Conservation (phyloP, 2,888 invertebrate species). For the Drosophila maculinotata region DNA sequence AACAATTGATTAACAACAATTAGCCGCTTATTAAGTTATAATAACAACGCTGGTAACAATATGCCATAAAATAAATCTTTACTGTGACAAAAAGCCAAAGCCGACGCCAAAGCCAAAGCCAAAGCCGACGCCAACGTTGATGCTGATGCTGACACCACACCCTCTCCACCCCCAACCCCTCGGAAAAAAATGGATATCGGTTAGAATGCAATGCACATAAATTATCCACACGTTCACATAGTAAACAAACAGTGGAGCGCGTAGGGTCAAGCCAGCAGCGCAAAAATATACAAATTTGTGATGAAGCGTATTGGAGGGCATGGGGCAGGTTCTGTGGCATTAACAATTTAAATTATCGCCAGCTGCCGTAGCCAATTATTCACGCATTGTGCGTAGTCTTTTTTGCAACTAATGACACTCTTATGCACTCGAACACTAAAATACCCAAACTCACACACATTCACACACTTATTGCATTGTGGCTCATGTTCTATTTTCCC, state of each 20-base stretch:
- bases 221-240: conserved; percentile 47
- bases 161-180: conserved; percentile 15
- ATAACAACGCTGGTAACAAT: conserved; percentile 67
- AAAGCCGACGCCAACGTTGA: conserved; percentile 3
- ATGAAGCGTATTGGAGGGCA: conserved; percentile 28
- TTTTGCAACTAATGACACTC: conserved; percentile 55
- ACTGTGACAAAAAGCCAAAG: conserved; percentile 48
- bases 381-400: conserved; percentile 64
- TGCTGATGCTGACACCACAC: conserved; percentile 5
- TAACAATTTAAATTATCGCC: conserved; percentile 71
- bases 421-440: conserved; percentile 26
- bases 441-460: conserved; percentile 10
- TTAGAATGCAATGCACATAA: conserved; percentile 65
- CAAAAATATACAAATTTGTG: conserved; percentile 41
- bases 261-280: conserved; percentile 28
- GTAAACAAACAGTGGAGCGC: neutral
- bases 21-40: conserved; percentile 82
- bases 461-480: conserved; percentile 6
- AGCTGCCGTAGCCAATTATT: conserved; percentile 72
- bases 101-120: conserved; percentile 14
- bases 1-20: conserved; percentile 84
- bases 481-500: conserved; percentile 1
- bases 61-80: conserved; percentile 56
- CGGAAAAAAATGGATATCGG: too few species aligned
- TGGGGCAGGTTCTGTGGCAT: conserved; percentile 43